Evolutionary conservation across 30 jellyfish, hydroid and myxozoan genomes (phyloP), one percentile per base, ranked within the genome.

Genomic region (Aurelia sp.): DNA sequence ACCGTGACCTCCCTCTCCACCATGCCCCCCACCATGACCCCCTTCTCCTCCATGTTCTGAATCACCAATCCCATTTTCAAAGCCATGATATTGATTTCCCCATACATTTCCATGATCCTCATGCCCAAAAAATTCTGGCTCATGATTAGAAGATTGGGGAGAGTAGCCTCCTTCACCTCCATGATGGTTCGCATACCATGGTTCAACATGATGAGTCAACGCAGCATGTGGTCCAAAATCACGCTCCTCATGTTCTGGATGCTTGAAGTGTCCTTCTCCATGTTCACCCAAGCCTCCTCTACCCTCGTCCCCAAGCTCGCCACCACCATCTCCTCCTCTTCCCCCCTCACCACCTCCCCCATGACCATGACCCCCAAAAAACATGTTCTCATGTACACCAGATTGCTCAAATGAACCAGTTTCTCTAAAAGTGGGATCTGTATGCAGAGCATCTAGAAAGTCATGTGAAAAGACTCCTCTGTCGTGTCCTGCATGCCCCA

Each of bases 71-170:
- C 94, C 94, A 47, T 66, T 75, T 63, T 64, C 94, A 73, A 74
- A 85, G 61, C 66, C 88, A 47, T 75, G 84, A 62, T 85, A 75
- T 53, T 82, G 92, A 62, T 82, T 82, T 52, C 92, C 92, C 92
- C 92, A 82, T 0, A 82, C 80, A 59, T 69, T 57, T 8, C 92
- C 92, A 71, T 47, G 73, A 60, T 60, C 70, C 59, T 82, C 86
- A 62, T 82, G 92, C 21, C 92, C 92, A 48, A 82, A 82, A 27
- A 82, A 82, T 5, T 82, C 53, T 11, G 71, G 71, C 8, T 64
- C 41, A 21, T 44, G 52, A 19, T 21, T 27, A 4, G 75, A 13
- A 13, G 75, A 64, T 44, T 18, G 44, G 22, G 62, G 76, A 59
- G 41, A 74, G 12, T 16, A 30, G 27, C 77, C 77, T 22, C 67